These are phyloP conservation scores for Nasonia vitripennis DNA, from an alignment of 1,140 invertebrate genomes.

Conservation along the genomic window DNA sequence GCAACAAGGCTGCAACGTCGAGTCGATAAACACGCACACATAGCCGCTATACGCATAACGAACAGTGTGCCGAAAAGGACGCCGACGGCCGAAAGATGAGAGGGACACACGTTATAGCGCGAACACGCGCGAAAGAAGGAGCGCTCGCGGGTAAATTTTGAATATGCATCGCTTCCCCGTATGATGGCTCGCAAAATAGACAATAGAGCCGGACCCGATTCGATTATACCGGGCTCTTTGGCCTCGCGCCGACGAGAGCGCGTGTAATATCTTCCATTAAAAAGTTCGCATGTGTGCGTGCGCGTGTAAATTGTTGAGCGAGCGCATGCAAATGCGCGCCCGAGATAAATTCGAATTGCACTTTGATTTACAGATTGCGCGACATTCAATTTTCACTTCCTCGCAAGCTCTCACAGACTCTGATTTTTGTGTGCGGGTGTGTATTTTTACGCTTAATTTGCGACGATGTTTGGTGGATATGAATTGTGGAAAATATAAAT, in stretches of 20 bases:
- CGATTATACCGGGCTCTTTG: conserved; percentile 70
- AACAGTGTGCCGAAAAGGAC: not conserved
- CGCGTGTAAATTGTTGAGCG: conserved; percentile 41
- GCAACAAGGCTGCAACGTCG: not conserved
- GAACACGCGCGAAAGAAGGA: conserved; percentile 45
- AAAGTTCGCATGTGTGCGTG: conserved; percentile 61
- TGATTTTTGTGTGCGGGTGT: not conserved
- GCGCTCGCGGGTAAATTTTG: conserved; percentile 73
- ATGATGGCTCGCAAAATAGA: conserved; percentile 58
- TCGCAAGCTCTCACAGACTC: not conserved
- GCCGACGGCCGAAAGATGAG: not conserved
- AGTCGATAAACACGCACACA: not conserved
- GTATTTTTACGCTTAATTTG: conserved; percentile 22
- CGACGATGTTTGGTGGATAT: not conserved
- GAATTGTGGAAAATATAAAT: too few species aligned
- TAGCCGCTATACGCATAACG: not conserved
- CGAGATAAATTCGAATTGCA: conserved; percentile 45
- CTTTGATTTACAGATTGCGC: conserved; percentile 50
- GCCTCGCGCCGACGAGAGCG: conserved; percentile 57
- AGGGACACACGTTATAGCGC: not conserved
- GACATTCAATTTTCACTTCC: conserved; percentile 36
- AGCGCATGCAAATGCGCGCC: conserved; percentile 47
- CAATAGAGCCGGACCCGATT: conserved; percentile 70
- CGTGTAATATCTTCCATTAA: conserved; percentile 68
- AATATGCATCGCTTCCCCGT: conserved; percentile 72